These are phyloP conservation scores for Drosophila rufa DNA, from an alignment of 1,140 invertebrate genomes.

Conservation along the genomic window DNA sequence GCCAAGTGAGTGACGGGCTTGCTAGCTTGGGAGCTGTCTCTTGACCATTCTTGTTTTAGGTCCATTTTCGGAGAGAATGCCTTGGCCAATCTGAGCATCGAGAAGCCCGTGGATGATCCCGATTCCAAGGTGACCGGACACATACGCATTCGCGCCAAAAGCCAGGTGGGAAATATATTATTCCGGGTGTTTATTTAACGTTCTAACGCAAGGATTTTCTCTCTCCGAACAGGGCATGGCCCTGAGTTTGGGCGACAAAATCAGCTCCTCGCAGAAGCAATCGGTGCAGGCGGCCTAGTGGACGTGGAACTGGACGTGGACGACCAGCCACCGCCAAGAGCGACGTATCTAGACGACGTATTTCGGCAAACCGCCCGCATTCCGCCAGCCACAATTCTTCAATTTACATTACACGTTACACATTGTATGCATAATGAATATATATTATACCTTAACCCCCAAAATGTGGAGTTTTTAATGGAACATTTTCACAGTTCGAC, in stretches of 20 bases:
- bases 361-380: conserved; percentile 34
- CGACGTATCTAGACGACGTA: conserved; percentile 47
- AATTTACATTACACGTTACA: conserved; percentile 55
- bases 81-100: conserved; percentile 98
- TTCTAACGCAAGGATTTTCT: neutral
- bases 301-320: conserved; percentile 42
- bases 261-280: conserved; percentile 96
- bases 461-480: neutral
- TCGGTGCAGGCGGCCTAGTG: conserved; percentile 87
- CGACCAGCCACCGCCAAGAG: conserved; percentile 39
- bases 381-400: conserved; percentile 52
- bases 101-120: conserved; percentile 95
- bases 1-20: conserved; percentile 87
- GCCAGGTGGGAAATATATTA: conserved; percentile 89
- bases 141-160: conserved; percentile 98
- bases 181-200: neutral
- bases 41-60: conserved; percentile 78
- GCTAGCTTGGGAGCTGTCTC: too few relatives aligned
- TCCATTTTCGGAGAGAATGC: conserved; percentile 99
- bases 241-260: conserved; percentile 97
- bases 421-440: conserved; percentile 51
- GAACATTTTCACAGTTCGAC: too few relatives aligned
- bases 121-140: conserved; percentile 97
- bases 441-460: conserved; percentile 54
- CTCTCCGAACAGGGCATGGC: conserved; percentile 94